These are phyloP conservation scores for Helleia helle DNA, from an alignment of 2,888 invertebrate genomes.

Conservation along the genomic window DNA sequence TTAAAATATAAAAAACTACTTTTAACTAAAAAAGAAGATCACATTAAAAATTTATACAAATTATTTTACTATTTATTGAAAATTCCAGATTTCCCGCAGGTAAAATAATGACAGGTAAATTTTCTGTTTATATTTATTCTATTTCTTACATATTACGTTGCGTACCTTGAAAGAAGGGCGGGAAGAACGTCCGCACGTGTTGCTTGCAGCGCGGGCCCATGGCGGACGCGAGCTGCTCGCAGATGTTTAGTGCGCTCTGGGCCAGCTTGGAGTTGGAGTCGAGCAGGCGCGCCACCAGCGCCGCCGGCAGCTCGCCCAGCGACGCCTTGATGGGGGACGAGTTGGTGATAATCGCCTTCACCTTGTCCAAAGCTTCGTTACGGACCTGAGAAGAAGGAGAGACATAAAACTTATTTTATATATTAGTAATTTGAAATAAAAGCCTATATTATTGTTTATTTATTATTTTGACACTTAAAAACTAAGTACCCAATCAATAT, in stretches of 20 bases:
- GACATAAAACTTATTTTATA: not conserved
- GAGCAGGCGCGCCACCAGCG: conserved; percentile 82
- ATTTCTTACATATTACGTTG: too few relatives aligned
- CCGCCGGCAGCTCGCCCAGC: conserved; percentile 88
- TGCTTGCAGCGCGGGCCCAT: conserved; percentile 88
- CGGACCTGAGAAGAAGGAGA: conserved; percentile 58
- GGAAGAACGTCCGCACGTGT: conserved; percentile 87
- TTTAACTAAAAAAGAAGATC: too few relatives aligned
- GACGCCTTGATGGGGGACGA: conserved; percentile 87
- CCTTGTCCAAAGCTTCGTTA: conserved; percentile 82
- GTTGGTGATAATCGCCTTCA: conserved; percentile 80
- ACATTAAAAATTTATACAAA: too few relatives aligned
- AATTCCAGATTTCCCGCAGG: too few relatives aligned
- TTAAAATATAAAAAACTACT: too few relatives aligned
- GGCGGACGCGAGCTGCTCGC: conserved; percentile 85
- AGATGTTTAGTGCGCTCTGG: conserved; percentile 86
- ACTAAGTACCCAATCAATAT: too few relatives aligned
- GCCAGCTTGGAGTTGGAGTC: conserved; percentile 96
- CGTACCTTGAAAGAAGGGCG: conserved; percentile 88
- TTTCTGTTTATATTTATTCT: too few relatives aligned
- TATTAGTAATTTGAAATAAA: too few relatives aligned
- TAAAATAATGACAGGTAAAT: too few relatives aligned
- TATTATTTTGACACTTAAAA: too few relatives aligned
- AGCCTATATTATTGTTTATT: too few relatives aligned
- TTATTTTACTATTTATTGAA: too few relatives aligned